These are phyloP conservation scores for Camponotus vicinus DNA, from an alignment of 1,140 invertebrate genomes.

Conservation along the genomic window DNA sequence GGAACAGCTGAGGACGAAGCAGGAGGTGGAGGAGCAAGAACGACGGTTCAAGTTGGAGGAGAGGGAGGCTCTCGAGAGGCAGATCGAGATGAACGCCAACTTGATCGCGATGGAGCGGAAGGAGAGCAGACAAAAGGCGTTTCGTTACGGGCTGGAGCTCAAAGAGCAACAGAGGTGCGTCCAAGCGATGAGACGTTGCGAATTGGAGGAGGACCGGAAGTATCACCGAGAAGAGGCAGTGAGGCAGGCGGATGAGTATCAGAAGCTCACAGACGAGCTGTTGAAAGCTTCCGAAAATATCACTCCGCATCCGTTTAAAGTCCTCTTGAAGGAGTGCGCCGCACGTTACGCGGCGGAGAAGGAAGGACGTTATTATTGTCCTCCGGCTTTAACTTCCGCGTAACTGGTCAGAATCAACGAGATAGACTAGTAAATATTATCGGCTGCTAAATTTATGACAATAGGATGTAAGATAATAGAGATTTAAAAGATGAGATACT, in stretches of 20 bases:
- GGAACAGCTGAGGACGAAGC: conserved; percentile 67
- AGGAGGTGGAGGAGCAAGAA: conserved; percentile 45
- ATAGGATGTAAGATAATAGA: conserved; percentile 1
- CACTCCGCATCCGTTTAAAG: conserved; percentile 73
- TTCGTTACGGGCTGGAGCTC: conserved; percentile 70
- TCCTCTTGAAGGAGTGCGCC: conserved; percentile 66
- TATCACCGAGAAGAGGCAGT: conserved; percentile 31
- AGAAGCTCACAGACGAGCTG: conserved; percentile 66
- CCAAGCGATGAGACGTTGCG: conserved; percentile 33
- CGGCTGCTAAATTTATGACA: background rate
- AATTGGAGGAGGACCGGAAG: conserved; percentile 58
- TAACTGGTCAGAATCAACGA: conserved; percentile 12
- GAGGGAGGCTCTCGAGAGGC: conserved; percentile 57
- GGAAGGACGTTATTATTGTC: conserved; percentile 64
- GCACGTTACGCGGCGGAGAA: conserved; percentile 64
- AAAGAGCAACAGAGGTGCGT: conserved; percentile 66
- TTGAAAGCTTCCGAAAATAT: conserved; percentile 71
- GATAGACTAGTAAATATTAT: background rate
- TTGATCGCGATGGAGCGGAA: conserved; percentile 30
- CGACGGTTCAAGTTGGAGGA: conserved; percentile 50
- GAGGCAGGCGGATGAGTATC: conserved; percentile 63
- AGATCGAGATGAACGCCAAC: conserved; percentile 68
- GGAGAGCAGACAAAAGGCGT: conserved; percentile 54
- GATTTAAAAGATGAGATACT: too few relatives aligned
- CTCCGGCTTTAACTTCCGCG: conserved; percentile 41